A percentile compares a stretch with the other conserved stretches of the same genome.
These are phyloP conservation scores for Pseudomyrmex sp. DNA, from an alignment of 1,140 invertebrate species.

Conservation along the genomic window DNA sequence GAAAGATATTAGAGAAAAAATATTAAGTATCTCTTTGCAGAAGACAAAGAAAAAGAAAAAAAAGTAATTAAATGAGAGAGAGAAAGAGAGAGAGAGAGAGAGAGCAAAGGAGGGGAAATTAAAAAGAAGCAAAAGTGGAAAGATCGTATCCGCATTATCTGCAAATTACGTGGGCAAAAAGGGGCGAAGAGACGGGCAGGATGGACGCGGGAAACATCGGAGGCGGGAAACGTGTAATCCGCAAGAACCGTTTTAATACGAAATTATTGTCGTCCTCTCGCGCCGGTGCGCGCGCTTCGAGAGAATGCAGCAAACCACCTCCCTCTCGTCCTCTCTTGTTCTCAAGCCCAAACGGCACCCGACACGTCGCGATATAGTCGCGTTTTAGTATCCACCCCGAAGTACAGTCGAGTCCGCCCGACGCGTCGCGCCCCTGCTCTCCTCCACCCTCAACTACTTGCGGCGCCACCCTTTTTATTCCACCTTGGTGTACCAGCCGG, in stretches of 20 bases:
- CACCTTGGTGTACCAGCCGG: slow-evolving; percentile 10
- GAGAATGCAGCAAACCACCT: slow-evolving; percentile 16
- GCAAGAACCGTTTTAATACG: slow-evolving; percentile 60
- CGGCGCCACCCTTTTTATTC: slow-evolving; percentile 7
- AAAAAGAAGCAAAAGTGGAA: slow-evolving; percentile 7
- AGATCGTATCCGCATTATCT: slow-evolving; percentile 74
- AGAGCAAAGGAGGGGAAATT: background rate
- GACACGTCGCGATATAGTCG: slow-evolving; percentile 45
- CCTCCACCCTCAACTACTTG: too few relatives aligned
- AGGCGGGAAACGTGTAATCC: slow-evolving; percentile 58
- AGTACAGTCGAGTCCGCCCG: slow-evolving; percentile 21
- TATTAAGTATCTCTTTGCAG: slow-evolving; percentile 18
- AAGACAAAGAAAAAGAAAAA: background rate
- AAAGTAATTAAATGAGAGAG: background rate
- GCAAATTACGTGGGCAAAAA: slow-evolving; percentile 55
- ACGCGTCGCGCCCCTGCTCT: too few relatives aligned
- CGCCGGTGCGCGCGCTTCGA: slow-evolving; percentile 23
- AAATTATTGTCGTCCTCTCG: slow-evolving; percentile 52
- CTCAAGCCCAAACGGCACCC: slow-evolving; percentile 44
- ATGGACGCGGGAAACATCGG: slow-evolving; percentile 47
- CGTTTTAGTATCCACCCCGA: slow-evolving; percentile 39
- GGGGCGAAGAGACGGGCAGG: background rate
- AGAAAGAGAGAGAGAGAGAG: background rate
- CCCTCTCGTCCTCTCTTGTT: background rate
- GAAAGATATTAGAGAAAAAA: slow-evolving; percentile 17